Percentiles rank a stretch among this genome's conserved stretches.
Conservation (phyloP, 2,113 vertebrate species). For the Nipponia nippon region DNA sequence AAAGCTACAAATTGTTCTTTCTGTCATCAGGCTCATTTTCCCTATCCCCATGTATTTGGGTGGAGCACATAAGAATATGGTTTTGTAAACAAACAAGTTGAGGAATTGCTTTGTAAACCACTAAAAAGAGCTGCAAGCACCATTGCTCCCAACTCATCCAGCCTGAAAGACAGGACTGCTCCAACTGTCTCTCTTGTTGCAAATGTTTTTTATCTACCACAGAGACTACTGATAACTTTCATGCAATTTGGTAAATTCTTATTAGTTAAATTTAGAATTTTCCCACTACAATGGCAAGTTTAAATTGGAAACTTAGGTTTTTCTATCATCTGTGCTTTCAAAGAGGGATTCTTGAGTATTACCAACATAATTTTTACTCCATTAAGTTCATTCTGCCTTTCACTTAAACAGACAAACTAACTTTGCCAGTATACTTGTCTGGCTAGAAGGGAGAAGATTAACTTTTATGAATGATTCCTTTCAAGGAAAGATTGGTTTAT, state of each 20-base stretch:
- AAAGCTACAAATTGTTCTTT: not conserved
- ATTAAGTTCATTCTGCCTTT: no score
- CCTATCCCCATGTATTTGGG: not conserved
- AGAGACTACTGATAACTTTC: not conserved
- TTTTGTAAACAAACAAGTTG: slow-evolving; percentile 1
- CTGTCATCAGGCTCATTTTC: not conserved
- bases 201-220: not conserved
- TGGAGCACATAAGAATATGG: not conserved
- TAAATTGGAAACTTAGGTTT: no score
- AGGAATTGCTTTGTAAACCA: not conserved
- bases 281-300: no score
- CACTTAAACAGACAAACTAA: no score
- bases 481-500: no score
- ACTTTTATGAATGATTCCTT: no score
- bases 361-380: no score
- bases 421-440: no score
- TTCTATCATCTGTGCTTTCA: no score
- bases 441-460: no score
- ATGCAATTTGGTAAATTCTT: not conserved
- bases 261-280: not conserved
- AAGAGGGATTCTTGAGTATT: no score
- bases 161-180: not conserved
- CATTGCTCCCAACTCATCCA: not conserved
- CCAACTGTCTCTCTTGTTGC: not conserved
- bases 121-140: not conserved